Percentiles rank a stretch among this genome's conserved stretches.
phyloP scores from a whole-genome alignment of 2,113 vertebrate species.

The Megaptera novaeangliae region DNA sequence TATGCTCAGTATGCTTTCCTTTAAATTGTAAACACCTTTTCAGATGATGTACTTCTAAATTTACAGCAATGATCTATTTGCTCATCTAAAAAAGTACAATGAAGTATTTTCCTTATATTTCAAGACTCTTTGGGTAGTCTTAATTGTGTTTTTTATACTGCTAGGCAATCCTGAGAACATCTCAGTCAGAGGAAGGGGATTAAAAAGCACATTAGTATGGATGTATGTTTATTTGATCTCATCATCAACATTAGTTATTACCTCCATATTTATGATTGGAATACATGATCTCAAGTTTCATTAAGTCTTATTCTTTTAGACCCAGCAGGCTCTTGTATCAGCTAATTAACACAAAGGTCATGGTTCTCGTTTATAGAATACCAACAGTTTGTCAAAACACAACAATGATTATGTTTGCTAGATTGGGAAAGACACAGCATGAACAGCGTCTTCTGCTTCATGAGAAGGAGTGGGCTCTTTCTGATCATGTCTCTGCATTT shows the following conservation, averaged over 20 bases:
- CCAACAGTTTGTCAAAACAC: conserved; percentile 74
- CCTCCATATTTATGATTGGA: conserved; percentile 39
- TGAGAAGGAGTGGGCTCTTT: background rate
- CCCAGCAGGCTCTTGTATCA: conserved; percentile 61
- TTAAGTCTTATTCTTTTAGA: conserved; percentile 61
- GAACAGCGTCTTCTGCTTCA: conserved; percentile 55
- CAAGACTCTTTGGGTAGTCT: background rate
- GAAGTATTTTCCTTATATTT: background rate
- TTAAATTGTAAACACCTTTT: background rate
- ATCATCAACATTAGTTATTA: conserved; percentile 67
- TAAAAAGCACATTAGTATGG: conserved; percentile 37
- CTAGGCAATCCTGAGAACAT: background rate
- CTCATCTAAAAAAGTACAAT: background rate
- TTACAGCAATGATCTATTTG: background rate
- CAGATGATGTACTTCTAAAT: background rate
- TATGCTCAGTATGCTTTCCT: background rate
- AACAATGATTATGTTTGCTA: conserved; percentile 60
- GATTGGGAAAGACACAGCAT: conserved; percentile 36
- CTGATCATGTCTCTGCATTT: background rate
- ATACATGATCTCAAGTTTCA: conserved; percentile 50
- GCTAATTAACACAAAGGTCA: conserved; percentile 80
- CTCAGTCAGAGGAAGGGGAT: conserved; percentile 10
- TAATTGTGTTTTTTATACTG: background rate
- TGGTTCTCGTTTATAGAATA: conserved; percentile 76
- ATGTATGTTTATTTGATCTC: conserved; percentile 47